Evolutionary conservation across 2,113 vertebrate genomes (phyloP), one percentile per base, ranked within the genome.

Genomic region (Mesembrinibis cayennensis): DNA sequence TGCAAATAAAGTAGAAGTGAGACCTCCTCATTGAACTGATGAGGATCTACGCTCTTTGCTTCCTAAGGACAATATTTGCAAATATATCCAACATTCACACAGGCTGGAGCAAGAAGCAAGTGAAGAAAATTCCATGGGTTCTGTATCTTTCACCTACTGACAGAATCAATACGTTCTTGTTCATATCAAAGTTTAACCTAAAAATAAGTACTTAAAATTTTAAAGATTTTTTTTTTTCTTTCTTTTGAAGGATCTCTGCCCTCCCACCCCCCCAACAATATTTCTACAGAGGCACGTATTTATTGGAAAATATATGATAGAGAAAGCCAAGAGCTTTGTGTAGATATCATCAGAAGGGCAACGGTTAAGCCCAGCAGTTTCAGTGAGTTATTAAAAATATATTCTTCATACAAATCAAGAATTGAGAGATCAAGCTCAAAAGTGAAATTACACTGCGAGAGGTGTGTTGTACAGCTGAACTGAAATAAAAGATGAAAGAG

Each of bases 401-500:
- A 95, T 95, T 97, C 82, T 97, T 91, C 94, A 93, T 92, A 90
- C 38, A 97, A 94, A 97, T 95, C 87, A 97, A 94, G 89, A 97
- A 96, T 65, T 92, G 93, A 97, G 85, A 97, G 93, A 95, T 95
- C 94, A 97, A 97, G 90, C 86, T 97, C 83, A 95, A 91, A 97
- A 98, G 89, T 95, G 92, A 96, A 93, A 96, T 95, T 91, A 95
- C n/a, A 40, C 40, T 42, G 40, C 83, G 70, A 97, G 95, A 97
- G 66, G 69, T 88, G 67, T 76, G 63, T 69, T 96, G 61, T 79
- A 89, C 62, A 80, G 88, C 88, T 90, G 58, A 97, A 91, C 67
- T 90, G 72, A 95, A 96, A 89, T 56, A 94, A 93, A 84, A 95
- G 72, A 97, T 94, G 58, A 95, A 96, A 91, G 32, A 79, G 18